Conservation (phyloP, 2,888 invertebrate genomes). For the Iselma pallidipennis region DNA sequence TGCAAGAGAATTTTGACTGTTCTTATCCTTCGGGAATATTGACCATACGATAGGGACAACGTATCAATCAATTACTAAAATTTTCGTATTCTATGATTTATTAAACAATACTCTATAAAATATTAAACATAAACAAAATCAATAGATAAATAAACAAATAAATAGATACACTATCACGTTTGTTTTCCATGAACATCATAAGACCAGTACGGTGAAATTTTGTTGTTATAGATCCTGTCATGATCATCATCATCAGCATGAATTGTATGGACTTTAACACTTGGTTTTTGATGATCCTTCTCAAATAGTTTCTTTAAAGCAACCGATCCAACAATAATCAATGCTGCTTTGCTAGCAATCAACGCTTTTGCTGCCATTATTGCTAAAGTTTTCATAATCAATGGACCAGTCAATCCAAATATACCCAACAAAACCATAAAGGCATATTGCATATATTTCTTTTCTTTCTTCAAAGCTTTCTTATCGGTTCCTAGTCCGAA, state of each 20-base stretch:
- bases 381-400: constrained; percentile 71
- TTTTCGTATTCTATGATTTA: not conserved
- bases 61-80: constrained; percentile 31
- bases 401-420: constrained; percentile 69
- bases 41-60: constrained; percentile 1
- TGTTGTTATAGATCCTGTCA: constrained; percentile 36
- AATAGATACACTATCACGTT: constrained; percentile 1
- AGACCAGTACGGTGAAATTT: constrained; percentile 26
- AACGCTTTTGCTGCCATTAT: constrained; percentile 73
- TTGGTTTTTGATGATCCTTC: constrained; percentile 66
- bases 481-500: constrained; percentile 24
- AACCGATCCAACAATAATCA: constrained; percentile 73
- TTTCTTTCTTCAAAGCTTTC: constrained; percentile 37
- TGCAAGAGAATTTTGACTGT: too few species aligned
- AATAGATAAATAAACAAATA: constrained; percentile 13
- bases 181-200: constrained; percentile 9
- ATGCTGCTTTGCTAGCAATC: constrained; percentile 72
- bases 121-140: constrained; percentile 4
- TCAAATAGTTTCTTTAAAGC: constrained; percentile 73
- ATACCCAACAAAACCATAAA: constrained; percentile 49
- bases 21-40: constrained; percentile 29
- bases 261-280: constrained; percentile 68
- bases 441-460: constrained; percentile 46
- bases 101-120: not conserved
- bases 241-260: constrained; percentile 47